Base-by-base conservation (phyloP, 2,888 invertebrate species). In the Blastobasis adustella region DNA sequence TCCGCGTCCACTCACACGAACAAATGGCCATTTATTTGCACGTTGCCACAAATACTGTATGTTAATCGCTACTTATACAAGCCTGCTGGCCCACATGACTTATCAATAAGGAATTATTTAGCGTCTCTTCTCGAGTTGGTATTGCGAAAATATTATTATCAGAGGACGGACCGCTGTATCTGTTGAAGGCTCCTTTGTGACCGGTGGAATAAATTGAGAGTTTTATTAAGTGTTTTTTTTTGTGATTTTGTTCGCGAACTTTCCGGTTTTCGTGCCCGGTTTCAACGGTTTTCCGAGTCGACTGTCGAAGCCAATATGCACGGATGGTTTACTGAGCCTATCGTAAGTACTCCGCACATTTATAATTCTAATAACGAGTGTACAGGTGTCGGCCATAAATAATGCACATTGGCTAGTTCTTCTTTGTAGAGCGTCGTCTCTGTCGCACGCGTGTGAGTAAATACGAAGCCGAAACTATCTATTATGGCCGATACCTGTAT, bases 321-420 rank as follows among this genome's bases (percentile, higher is more conserved):
- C 59, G 70, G 68, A 61, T 67, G 59, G 63, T 69, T 60, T 63
- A 68, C 58, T 56, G 66, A 60, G 59, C 59, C 60, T 49, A 53
- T 57, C 50, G 69, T 77, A 65, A 77, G 77, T 77, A 75, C 51
- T 54, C 44, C n/a, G 5, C 10, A 23, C 23, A 23, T 23, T 23
- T 23, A 23, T 23, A 23, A 23, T 23, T 23, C 23, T 2, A 23
- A 23, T 23, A 23, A 23, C 23, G 23, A 23, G 23, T 23, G 23
- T 23, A 23, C 23, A 23, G 23, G 23, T 23, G 3, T 23, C 23
- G 23, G 23, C 23, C 23, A 3, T 23, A 23, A 23, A 23, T 23
- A 23, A 23, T 23, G 23, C 23, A 23, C 3, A 23, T 23, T 3
- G 23, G 23, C 23, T 23, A 23, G 1, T 23, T 23, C 3, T 1